phyloP scores from a whole-genome alignment of 2,888 invertebrate species.

The Mythimna pallens region DNA sequence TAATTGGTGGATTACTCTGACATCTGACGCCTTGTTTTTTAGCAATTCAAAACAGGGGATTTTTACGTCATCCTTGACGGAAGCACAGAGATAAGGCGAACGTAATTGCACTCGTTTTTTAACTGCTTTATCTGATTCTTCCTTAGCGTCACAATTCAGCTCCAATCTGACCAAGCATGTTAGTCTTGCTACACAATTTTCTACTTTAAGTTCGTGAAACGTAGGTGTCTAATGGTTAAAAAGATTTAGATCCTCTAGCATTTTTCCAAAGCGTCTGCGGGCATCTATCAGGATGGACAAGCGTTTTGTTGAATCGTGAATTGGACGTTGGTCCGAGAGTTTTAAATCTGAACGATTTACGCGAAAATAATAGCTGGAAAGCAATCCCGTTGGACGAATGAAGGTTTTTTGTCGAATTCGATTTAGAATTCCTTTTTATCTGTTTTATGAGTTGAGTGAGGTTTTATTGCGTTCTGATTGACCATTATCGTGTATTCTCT shows the following conservation, averaged over 20 bases:
- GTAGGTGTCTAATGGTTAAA: constrained; percentile 63
- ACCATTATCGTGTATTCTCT: constrained; percentile 7
- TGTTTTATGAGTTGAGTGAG: constrained; percentile 44
- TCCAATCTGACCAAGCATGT: constrained; percentile 75
- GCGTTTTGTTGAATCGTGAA: constrained; percentile 87
- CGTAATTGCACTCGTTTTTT: constrained; percentile 89
- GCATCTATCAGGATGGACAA: constrained; percentile 89
- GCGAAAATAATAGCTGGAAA: constrained; percentile 83
- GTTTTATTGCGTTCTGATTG: constrained; percentile 45
- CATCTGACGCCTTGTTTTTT: constrained; percentile 80
- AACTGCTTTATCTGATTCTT: constrained; percentile 87
- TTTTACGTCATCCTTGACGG: constrained; percentile 74
- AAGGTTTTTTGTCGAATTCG: constrained; percentile 67
- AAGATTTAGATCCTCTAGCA: constrained; percentile 44
- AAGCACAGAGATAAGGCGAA: constrained; percentile 81
- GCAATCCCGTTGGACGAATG: constrained; percentile 76
- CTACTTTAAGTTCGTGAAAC: constrained; percentile 40
- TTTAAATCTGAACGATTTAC: constrained; percentile 88
- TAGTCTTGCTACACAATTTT: constrained; percentile 56
- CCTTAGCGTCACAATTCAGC: constrained; percentile 72
- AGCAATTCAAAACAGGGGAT: constrained; percentile 77
- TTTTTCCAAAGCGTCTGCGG: constrained; percentile 75
- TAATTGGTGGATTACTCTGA: constrained; percentile 85
- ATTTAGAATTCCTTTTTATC: constrained; percentile 60
- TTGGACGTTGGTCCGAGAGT: constrained; percentile 83